Percentiles rank a stretch among this genome's conserved stretches.
Evolutionary conservation across 2,113 vertebrate genomes (phyloP).

Genomic region (Diadophis punctatus): DNA sequence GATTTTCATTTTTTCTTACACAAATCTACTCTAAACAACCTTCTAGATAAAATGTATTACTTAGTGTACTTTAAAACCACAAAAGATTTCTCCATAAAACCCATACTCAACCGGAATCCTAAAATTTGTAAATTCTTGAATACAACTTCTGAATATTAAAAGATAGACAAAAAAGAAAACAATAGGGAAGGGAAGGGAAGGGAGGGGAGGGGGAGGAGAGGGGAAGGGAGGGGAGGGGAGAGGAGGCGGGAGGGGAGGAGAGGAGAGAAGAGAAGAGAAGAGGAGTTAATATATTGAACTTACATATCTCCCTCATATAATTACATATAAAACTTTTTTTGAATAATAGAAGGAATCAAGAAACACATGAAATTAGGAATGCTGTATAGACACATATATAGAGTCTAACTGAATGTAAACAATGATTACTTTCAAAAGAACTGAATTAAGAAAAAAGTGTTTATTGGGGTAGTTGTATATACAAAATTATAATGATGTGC

Average conservation of each 20-base stretch:
- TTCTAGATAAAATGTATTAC: background rate
- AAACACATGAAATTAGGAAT: background rate
- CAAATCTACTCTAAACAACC: background rate
- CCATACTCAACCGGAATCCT: background rate
- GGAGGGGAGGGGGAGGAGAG: too few relatives aligned
- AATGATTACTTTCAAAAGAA: background rate
- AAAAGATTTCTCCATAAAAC: background rate
- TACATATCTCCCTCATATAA: background rate
- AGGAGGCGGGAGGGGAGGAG: too few relatives aligned
- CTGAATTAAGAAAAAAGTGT: background rate
- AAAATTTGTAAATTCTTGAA: background rate
- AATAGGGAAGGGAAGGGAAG: background rate
- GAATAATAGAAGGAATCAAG: background rate
- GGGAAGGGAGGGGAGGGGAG: too few relatives aligned
- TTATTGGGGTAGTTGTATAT: background rate
- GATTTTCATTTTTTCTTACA: background rate
- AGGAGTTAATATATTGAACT: background rate
- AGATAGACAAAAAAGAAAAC: background rate
- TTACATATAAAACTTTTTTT: background rate
- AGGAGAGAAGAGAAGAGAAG: too few relatives aligned
- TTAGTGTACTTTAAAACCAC: background rate
- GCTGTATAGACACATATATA: background rate
- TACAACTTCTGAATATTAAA: background rate
- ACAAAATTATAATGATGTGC: background rate
- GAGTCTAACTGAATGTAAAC: background rate